Percentiles rank a stretch among this genome's conserved stretches.
Conservation (phyloP, 2,888 invertebrate genomes). For the Ophraella communa region DNA sequence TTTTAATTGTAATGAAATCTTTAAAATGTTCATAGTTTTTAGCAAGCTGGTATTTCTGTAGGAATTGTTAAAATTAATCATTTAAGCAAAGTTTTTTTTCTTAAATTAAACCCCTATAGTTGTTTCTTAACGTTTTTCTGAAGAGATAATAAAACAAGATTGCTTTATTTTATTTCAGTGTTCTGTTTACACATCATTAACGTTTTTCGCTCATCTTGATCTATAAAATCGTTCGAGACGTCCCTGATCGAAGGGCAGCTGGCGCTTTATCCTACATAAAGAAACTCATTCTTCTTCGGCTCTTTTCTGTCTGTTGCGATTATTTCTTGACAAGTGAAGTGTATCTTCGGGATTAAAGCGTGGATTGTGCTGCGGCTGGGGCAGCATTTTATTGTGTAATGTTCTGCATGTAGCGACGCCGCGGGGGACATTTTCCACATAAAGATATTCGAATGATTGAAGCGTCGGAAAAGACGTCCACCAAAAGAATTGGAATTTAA, state of each 20-base stretch:
- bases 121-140: too few species aligned
- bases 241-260: constrained; percentile 19
- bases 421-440: constrained; percentile 10
- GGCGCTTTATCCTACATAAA: constrained; percentile 14
- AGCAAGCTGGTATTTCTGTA: too few species aligned
- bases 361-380: background rate
- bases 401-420: constrained; percentile 10
- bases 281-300: constrained; percentile 22
- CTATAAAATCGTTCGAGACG: background rate
- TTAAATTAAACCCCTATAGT: too few species aligned
- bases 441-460: constrained; percentile 24
- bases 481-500: background rate
- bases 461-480: constrained; percentile 5
- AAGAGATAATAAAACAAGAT: too few species aligned
- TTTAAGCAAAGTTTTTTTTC: too few species aligned
- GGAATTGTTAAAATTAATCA: too few species aligned
- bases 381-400: constrained; percentile 24
- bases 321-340: constrained; percentile 31
- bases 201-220: too few species aligned
- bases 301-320: constrained; percentile 25
- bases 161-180: too few species aligned
- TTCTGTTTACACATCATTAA: too few species aligned
- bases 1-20: too few species aligned
- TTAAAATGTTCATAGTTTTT: too few species aligned
- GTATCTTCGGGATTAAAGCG: constrained; percentile 30